Evolutionary conservation across 2,113 vertebrate species (phyloP).

Genomic region (Corvus cornix): DNA sequence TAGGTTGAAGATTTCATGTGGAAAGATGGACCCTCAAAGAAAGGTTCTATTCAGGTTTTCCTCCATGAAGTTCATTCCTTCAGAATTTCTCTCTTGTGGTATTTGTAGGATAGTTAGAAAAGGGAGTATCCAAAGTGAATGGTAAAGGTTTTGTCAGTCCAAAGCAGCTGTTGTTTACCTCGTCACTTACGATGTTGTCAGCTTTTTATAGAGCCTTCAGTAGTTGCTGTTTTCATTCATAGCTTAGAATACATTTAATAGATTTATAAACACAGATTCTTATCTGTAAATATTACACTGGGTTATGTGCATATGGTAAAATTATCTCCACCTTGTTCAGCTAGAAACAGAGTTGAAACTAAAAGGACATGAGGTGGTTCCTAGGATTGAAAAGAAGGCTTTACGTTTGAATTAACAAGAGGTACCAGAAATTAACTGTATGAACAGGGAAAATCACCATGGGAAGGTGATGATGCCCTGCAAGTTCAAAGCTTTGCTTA

Average conservation of each 20-base stretch:
- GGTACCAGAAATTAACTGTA: background rate
- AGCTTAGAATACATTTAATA: background rate
- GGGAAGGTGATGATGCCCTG: background rate
- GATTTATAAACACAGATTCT: background rate
- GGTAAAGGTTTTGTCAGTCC: background rate
- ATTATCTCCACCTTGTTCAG: background rate
- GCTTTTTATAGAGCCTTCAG: background rate
- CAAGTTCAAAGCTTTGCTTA: background rate
- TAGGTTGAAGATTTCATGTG: background rate
- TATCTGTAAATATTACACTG: background rate
- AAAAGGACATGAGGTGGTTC: background rate
- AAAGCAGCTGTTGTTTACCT: background rate
- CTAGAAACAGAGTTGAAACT: background rate
- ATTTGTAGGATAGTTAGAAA: background rate
- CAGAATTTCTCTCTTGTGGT: background rate
- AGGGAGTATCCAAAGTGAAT: background rate
- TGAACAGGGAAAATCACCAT: background rate
- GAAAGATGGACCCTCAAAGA: background rate
- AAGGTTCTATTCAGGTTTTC: background rate
- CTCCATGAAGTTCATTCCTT: background rate
- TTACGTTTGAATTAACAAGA: background rate
- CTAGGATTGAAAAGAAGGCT: background rate
- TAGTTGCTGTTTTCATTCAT: background rate
- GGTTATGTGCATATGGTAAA: background rate
- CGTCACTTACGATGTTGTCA: rapidly evolving